Percentiles rank a stretch among this genome's conserved stretches.
phyloP scores from a whole-genome alignment of 2,888 invertebrate species.

The Chymomyza caudatula region DNA sequence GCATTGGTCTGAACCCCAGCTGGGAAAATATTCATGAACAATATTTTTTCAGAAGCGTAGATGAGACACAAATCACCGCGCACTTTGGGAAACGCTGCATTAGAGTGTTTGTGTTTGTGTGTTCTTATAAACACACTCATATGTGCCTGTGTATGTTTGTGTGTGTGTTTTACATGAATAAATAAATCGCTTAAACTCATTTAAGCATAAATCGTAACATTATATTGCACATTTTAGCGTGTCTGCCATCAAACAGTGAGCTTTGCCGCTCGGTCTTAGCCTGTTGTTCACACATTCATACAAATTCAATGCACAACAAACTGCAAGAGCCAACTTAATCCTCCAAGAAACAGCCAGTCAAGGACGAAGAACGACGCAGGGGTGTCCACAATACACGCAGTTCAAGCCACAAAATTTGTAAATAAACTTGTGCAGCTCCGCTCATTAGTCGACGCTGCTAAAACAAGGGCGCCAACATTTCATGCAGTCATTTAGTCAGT shows the following conservation, averaged over 20 bases:
- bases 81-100: too few relatives aligned
- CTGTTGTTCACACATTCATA: neutral
- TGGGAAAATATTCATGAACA: too few relatives aligned
- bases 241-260: neutral
- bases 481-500: neutral
- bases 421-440: neutral
- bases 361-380: constrained; percentile 11
- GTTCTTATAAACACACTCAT: neutral
- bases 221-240: neutral
- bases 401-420: neutral
- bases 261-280: neutral
- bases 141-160: constrained; percentile 2
- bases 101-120: neutral
- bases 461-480: neutral
- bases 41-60: too few relatives aligned
- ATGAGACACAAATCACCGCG: too few relatives aligned
- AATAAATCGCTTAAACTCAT: constrained; percentile 23
- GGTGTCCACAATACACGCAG: neutral
- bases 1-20: too few relatives aligned
- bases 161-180: constrained; percentile 17
- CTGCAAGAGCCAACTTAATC: neutral
- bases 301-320: neutral
- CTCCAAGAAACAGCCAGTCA: neutral
- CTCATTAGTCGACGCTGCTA: neutral
- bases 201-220: constrained; percentile 11